Evolutionary conservation across 2,888 invertebrate species (phyloP), one percentile per base, ranked within the genome.

Genomic region (Anorthoa munda): DNA sequence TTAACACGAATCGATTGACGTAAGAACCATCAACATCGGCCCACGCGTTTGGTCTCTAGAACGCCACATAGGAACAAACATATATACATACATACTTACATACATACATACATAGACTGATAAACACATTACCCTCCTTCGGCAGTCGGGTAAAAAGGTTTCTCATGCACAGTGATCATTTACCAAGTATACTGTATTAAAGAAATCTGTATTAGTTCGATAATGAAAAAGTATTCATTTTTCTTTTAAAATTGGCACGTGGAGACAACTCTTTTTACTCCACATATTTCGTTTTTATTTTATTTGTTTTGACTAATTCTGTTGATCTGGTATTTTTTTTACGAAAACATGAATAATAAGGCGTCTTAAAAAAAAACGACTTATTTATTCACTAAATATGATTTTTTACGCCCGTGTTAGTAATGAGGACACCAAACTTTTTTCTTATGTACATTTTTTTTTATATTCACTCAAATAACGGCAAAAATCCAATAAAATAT

Each of bases 221-320:
- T 53, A 21, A 53, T 13, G 21, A 53, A 53, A 53, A 21, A 53
- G 59, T 59, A 59, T 59, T 59, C 17, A 0, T 31, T 59, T 59
- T 59, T 59, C 59, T 31, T 59, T 59, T 59, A 26, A 59, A 59
- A 59, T 59, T 59, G 59, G 39, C 59, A 9, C 39, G 59, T 59
- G 59, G 59, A 59, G 59, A 59, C 59, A 59, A 59, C 59, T 31
- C 59, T 31, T 59, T 59, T 59, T 59, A 53, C 53, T 21, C 21
- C 53, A 53, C 53, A 13, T 21, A 1, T 53, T 53, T 53, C 21
- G 53, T 53, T 53, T 53, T 53, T 53, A 21, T 21, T 53, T 53
- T 53, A 21, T 53, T 53, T 53, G 13, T 53, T 53, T 53, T 21
- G 21, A 21, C 4, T 53, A 21, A 53, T 53, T 53, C 53, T 13